phyloP scores from a whole-genome alignment of 2,888 invertebrate genomes.

The Nomada hirtipes region DNA sequence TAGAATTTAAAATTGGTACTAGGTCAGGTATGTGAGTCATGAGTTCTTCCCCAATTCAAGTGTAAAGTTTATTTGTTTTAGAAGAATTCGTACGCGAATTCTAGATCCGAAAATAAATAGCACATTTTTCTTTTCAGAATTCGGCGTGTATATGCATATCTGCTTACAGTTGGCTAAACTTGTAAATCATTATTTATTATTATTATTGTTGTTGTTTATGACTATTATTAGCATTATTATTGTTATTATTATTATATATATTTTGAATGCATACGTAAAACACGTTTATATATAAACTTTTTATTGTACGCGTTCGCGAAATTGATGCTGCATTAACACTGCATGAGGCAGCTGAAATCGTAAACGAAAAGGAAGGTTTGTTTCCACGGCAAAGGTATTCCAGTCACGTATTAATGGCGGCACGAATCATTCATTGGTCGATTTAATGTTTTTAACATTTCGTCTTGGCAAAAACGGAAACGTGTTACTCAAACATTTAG shows the following conservation, averaged over 20 bases:
- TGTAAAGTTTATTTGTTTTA: too few relatives aligned
- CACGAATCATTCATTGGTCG: conserved; percentile 44
- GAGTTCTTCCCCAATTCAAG: background rate
- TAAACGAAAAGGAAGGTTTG: conserved; percentile 48
- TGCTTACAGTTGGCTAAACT: too few relatives aligned
- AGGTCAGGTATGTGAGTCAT: background rate
- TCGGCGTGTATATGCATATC: too few relatives aligned
- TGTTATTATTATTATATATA: background rate
- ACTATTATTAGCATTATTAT: too few relatives aligned
- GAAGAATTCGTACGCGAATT: too few relatives aligned
- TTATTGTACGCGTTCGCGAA: conserved; percentile 47
- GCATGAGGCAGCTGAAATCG: conserved; percentile 50
- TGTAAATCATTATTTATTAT: too few relatives aligned
- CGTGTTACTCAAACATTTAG: conserved; percentile 3
- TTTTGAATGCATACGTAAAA: conserved; percentile 20
- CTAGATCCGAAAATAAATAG: too few relatives aligned
- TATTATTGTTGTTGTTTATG: too few relatives aligned
- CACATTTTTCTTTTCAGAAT: too few relatives aligned
- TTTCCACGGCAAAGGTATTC: conserved; percentile 39
- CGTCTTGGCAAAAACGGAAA: conserved; percentile 3
- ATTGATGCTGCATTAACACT: conserved; percentile 62
- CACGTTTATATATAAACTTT: conserved; percentile 44
- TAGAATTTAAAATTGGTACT: too few relatives aligned
- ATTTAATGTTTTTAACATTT: conserved; percentile 23
- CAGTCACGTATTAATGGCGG: conserved; percentile 45